Evolutionary conservation across 2,888 invertebrate species (phyloP).

Genomic region (Caenorhabditis zanzibari): DNA sequence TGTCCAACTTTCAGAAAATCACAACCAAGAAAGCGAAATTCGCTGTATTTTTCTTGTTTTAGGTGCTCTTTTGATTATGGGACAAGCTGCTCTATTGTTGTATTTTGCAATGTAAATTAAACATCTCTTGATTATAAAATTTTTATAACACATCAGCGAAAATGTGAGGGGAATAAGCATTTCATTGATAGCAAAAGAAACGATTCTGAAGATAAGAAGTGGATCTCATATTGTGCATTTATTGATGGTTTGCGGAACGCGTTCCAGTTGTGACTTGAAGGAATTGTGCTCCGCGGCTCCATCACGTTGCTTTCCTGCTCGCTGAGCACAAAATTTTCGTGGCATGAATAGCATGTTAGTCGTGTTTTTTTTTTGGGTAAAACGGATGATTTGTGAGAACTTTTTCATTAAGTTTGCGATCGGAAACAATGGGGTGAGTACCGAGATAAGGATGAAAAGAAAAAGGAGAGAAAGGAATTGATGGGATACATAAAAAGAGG

Average conservation of each 20-base stretch:
- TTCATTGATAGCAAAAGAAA: too few relatives aligned
- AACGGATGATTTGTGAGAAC: slow-evolving; percentile 50
- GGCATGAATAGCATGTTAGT: slow-evolving; percentile 58
- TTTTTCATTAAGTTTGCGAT: slow-evolving; percentile 55
- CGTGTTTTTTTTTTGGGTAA: slow-evolving; percentile 11
- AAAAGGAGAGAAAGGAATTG: slow-evolving; percentile 50
- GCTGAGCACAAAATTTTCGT: slow-evolving; percentile 56
- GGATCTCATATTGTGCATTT: slow-evolving; percentile 61
- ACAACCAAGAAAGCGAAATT: slow-evolving; percentile 22
- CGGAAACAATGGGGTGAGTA: slow-evolving; percentile 57
- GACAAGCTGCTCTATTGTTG: slow-evolving; percentile 35
- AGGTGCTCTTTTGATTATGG: slow-evolving; percentile 55
- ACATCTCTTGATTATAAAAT: background rate
- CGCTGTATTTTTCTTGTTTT: slow-evolving; percentile 27
- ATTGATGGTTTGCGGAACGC: slow-evolving; percentile 51
- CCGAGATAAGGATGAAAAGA: slow-evolving; percentile 49
- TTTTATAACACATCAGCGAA: too few relatives aligned
- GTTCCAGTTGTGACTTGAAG: slow-evolving; percentile 31
- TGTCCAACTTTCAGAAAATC: slow-evolving; percentile 32
- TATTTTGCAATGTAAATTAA: slow-evolving; percentile 61
- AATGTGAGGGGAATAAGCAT: too few relatives aligned
- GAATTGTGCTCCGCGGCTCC: slow-evolving; percentile 52
- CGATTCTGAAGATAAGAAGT: slow-evolving; percentile 44
- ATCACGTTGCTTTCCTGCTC: slow-evolving; percentile 51
- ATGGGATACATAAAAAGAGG: slow-evolving; percentile 49